Base-by-base conservation (phyloP, 2,888 invertebrate genomes). In the Cryptophagus acutangulus region DNA sequence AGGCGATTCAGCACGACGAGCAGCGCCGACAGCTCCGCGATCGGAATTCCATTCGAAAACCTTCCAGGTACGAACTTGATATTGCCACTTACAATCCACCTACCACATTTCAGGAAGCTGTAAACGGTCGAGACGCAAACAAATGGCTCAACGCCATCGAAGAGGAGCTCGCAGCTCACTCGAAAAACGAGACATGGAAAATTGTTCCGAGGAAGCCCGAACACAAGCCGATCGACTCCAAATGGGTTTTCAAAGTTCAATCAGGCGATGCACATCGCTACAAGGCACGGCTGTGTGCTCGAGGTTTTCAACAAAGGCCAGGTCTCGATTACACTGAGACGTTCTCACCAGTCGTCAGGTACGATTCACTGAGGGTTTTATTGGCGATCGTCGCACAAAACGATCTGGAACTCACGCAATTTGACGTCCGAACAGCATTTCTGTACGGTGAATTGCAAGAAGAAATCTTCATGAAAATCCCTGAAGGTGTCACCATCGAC, bases 301-400 rank as follows among this genome's bases (percentile, higher is more conserved):
- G 29, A 17, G 45, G 49, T 8, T 49, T 40, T 35, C 24, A 33
- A 3, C 45, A 49, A 26, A 40, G 24, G 25, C 8, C 30, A 15
- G 45, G 47, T 9, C 25, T 48, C 6, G 47, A 51, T 20, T 50
- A 43, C 38, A 13, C 17, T n/a, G 51, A 50, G 14, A 48, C 45
- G 13, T 51, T 45, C 41, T 45, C 49, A 9, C 52, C 48, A 4
- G 47, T 50, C n/a, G 40, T 47, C 2, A 31, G 38, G 12, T 31
- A 47, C 40, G 36, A 38, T 10, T 41, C 39, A 3, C 13, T 50
- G 4, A 20, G 51, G 38, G 20, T 51, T 13, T 33, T 52, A 24
- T 41, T 51, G 13, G 46, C 41, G 8, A 2, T 46, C 12, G 17
- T 38, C 30, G 41, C 36, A 15, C 31, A 44, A 26, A 9, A 33